Evolutionary conservation across 2,888 invertebrate species (phyloP).

Genomic region (Biston betularia): DNA sequence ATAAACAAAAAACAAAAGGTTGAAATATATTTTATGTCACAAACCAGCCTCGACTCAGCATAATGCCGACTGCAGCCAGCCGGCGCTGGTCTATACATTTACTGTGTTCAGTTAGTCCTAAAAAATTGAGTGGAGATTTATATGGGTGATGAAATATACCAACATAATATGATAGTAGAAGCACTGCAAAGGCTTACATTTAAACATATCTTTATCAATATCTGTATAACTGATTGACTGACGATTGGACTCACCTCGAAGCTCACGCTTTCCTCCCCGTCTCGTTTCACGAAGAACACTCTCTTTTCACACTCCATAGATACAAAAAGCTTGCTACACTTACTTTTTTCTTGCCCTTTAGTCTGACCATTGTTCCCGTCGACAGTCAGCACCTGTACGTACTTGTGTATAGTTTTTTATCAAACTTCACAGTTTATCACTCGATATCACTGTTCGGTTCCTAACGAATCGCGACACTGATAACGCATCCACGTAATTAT

Average conservation of each 20-base stretch:
- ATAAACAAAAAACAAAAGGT: no score
- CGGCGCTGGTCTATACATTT: no score
- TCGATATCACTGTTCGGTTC: conserved; percentile 18
- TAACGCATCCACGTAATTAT: conserved; percentile 20
- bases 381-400: conserved; percentile 5
- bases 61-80: no score
- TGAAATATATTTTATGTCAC: no score
- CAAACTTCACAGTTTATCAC: conserved; percentile 24
- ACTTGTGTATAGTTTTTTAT: conserved; percentile 10
- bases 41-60: no score
- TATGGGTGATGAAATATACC: no score
- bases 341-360: conserved; percentile 35
- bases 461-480: conserved; percentile 16
- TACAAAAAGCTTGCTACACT: conserved; percentile 12
- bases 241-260: conserved; percentile 18
- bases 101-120: no score
- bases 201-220: neutral
- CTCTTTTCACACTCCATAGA: conserved; percentile 7
- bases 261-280: conserved; percentile 16
- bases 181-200: neutral
- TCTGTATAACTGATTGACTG: neutral
- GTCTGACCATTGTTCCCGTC: conserved; percentile 17
- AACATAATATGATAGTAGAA: neutral
- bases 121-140: no score
- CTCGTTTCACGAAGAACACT: conserved; percentile 14